Evolutionary conservation across 2,113 vertebrate species (phyloP), one percentile per base, ranked within the genome.

Genomic region (Leptosomus discolor): DNA sequence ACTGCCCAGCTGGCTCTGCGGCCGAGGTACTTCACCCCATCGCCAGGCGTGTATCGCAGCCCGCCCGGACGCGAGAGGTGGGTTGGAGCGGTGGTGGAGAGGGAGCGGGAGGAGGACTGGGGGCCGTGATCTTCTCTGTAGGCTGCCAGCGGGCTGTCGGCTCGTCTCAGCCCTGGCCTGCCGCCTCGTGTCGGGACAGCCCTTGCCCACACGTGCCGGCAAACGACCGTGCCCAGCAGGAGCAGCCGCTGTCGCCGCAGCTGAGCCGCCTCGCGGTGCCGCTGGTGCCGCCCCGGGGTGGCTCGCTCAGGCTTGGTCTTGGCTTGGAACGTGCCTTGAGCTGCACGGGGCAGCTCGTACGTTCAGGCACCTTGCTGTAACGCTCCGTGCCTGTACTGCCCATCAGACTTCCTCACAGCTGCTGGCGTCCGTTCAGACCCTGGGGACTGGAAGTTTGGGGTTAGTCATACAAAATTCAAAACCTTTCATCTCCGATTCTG

Each of bases 221-320:
- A 39, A 60, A 48, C 45, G 79, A 21, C 16, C 0, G 0, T 34
- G 22, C 21, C 34, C 57, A n/a, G 6, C 19, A 23, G n/a, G n/a
- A n/a, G n/a, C n/a, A n/a, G n/a, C n/a, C n/a, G n/a, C n/a, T n/a
- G n/a, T n/a, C n/a, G n/a, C n/a, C n/a, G n/a, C n/a, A n/a, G n/a
- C n/a, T n/a, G n/a, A n/a, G n/a, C n/a, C n/a, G n/a, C n/a, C n/a
- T n/a, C n/a, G n/a, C n/a, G n/a, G n/a, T n/a, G n/a, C n/a, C n/a
- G n/a, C n/a, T n/a, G n/a, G n/a, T n/a, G n/a, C n/a, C n/a, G n/a
- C n/a, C n/a, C n/a, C n/a, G n/a, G n/a, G n/a, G n/a, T n/a, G n/a
- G n/a, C n/a, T n/a, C n/a, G n/a, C n/a, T n/a, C n/a, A n/a, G n/a
- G n/a, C n/a, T n/a, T n/a, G n/a, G n/a, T n/a, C n/a, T n/a, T 78